Evolutionary conservation across 2,113 vertebrate species (phyloP), one percentile per base, ranked within the genome.

Genomic region (Ceuthmochares aereus): DNA sequence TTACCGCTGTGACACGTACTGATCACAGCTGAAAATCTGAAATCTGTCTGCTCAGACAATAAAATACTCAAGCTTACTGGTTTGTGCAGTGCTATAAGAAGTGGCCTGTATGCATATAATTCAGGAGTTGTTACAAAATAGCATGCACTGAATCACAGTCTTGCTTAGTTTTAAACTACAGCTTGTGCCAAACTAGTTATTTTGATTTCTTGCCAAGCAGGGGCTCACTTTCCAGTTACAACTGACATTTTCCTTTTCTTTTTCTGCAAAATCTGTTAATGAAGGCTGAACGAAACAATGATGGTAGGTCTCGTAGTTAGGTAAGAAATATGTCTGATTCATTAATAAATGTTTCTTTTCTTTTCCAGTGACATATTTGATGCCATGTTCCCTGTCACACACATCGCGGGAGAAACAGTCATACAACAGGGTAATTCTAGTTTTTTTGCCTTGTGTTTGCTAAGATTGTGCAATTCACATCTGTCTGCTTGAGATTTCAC

Each of bases 341-440:
- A 34, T 68, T 47, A 88, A 81, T 56, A 45, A 58, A 12, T 29
- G 16, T 90, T 34, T 81, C 82, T 95, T 47, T 94, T 97, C 70
- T 97, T 92, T 97, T 92, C 14, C 97, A 99, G 99, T 96, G 99
- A 99, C 97, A 99, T 99, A 96, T 99, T 99, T 20, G 99, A 99
- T 64, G 99, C 99, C 95, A 99, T 99, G 99, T 99, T 99, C 83
- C 99, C 99, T 0, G 99, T 99, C 91, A 99, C 98, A 20, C 99
- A 99, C 97, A 99, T 99, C 7, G 99, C 99, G 17, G 99, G 99
- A 81, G 99, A 99, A 97, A 99, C 99, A 0, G 99, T 99, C 68
- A 99, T 99, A 95, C 99, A 99, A 69, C 99, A 99, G 98, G 99
- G 99, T 99, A 97, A 97, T 3, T 86, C 11, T 22, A 15, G 52